Conservation (phyloP, 2,797 vertebrate genomes). For the Distichodus sexfasciatus region DNA sequence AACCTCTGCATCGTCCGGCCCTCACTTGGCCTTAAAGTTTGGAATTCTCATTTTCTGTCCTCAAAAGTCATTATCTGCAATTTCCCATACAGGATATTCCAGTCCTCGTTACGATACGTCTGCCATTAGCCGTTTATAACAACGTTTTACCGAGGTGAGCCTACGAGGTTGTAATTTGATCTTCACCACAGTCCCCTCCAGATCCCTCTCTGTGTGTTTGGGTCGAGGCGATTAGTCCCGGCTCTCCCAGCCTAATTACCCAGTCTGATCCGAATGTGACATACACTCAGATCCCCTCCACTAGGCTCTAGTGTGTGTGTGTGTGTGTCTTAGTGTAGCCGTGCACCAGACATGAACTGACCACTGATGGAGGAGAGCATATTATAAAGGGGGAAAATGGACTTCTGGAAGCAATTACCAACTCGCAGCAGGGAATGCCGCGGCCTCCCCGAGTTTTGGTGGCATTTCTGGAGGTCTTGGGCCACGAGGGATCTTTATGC, state of each 20-base stretch:
- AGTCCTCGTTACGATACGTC: constrained; percentile 37
- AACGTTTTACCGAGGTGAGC: constrained; percentile 29
- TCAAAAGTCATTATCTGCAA: constrained; percentile 21
- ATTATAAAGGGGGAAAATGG: constrained; percentile 65
- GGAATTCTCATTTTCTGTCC: not conserved
- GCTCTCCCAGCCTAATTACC: constrained; percentile 43
- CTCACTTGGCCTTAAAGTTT: constrained; percentile 9
- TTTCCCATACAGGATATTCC: constrained; percentile 23
- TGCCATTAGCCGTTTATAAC: constrained; percentile 39
- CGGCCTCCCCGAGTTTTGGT: constrained; percentile 30
- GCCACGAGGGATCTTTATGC: no score
- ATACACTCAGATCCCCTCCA: constrained; percentile 41
- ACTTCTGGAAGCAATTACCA: constrained; percentile 61
- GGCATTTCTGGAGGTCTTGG: constrained; percentile 21
- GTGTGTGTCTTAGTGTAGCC: constrained; percentile 57
- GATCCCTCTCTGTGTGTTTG: constrained; percentile 11
- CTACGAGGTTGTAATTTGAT: constrained; percentile 37
- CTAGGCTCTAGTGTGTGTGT: constrained; percentile 50
- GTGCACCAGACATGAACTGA: constrained; percentile 64
- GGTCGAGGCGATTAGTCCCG: constrained; percentile 34
- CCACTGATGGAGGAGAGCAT: constrained; percentile 43
- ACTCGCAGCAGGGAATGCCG: constrained; percentile 43
- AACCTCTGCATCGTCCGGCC: not conserved
- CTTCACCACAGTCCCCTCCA: not conserved
- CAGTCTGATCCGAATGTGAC: constrained; percentile 52